Evolutionary conservation across 2,113 vertebrate species (phyloP).

Genomic region (Rhombomys opimus): DNA sequence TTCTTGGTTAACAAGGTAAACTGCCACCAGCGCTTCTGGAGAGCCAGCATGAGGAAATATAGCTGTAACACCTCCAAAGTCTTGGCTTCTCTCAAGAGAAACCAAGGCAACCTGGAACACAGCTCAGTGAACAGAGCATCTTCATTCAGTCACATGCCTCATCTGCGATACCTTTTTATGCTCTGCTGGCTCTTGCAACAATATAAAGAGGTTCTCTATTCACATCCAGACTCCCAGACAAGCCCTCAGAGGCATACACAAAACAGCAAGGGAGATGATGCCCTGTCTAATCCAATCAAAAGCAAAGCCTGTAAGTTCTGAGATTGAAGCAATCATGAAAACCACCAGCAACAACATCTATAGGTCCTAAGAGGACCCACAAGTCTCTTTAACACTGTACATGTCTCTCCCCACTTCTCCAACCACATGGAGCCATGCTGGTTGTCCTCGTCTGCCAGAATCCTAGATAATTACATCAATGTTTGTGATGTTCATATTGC

Average conservation of each 20-base stretch:
- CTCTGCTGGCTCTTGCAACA: background rate
- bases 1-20: background rate
- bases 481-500: background rate
- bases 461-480: background rate
- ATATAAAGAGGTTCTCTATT: slow-evolving; percentile 1
- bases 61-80: background rate
- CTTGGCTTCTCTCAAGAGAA: background rate
- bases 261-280: slow-evolving; percentile 17
- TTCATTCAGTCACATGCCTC: background rate
- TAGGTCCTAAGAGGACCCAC: background rate
- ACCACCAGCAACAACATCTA: background rate
- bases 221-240: background rate
- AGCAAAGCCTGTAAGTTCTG: background rate
- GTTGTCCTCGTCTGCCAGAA: background rate
- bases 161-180: background rate
- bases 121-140: background rate
- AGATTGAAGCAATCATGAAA: background rate
- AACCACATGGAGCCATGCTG: background rate
- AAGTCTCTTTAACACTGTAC: background rate
- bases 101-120: background rate
- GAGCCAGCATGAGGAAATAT: background rate
- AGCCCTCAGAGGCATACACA: background rate
- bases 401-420: background rate
- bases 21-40: background rate
- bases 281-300: background rate